phyloP scores from a whole-genome alignment of 2,797 vertebrate species.

The Choloepus didactylus region DNA sequence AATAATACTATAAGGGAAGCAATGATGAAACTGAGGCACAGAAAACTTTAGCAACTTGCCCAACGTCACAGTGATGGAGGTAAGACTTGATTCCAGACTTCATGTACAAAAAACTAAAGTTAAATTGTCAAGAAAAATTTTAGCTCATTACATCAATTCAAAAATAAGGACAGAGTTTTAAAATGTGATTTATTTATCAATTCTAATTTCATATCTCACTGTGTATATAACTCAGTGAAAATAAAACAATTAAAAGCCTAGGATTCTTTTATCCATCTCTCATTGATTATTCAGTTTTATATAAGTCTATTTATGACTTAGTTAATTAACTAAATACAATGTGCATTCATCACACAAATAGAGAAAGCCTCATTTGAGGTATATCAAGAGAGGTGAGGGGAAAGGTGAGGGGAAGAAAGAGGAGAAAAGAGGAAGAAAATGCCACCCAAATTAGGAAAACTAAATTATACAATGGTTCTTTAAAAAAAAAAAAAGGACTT shows the following conservation, averaged over 20 bases:
- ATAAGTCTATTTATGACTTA: constrained; percentile 50
- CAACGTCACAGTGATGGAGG: neutral
- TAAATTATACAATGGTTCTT: neutral
- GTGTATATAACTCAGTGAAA: neutral
- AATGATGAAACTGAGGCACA: neutral
- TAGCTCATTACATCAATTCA: neutral
- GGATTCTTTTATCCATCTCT: neutral
- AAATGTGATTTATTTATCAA: constrained; percentile 32
- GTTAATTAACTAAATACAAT: neutral
- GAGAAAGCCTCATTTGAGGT: neutral
- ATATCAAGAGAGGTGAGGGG: neutral
- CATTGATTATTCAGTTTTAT: constrained; percentile 16
- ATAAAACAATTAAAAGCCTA: constrained; percentile 34
- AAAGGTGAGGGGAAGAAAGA: neutral
- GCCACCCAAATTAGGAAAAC: neutral
- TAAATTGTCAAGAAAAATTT: neutral
- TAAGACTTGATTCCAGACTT: neutral
- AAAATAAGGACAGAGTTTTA: neutral
- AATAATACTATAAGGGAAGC: neutral
- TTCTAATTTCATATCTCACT: constrained; percentile 38
- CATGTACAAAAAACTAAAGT: neutral
- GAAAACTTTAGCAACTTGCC: neutral
- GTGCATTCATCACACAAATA: neutral
- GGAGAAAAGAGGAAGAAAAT: neutral
- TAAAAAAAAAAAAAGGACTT: neutral